phyloP scores from a whole-genome alignment of 2,113 vertebrate genomes.

The Onychostoma macrolepis region DNA sequence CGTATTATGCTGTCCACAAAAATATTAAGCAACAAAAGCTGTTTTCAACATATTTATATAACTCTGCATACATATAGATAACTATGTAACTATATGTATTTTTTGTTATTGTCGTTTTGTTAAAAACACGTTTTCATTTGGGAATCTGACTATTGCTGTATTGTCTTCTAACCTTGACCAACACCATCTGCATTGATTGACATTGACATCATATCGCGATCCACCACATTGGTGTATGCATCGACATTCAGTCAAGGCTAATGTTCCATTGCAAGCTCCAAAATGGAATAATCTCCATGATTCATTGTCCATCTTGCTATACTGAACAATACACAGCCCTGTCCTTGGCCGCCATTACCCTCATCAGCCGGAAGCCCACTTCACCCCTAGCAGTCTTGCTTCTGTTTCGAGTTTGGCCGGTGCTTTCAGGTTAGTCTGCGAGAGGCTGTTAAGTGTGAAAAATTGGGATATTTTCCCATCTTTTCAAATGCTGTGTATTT shows the following conservation, averaged over 20 bases:
- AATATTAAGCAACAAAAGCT: too few relatives aligned
- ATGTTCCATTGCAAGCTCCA: neutral
- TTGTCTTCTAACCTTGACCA: neutral
- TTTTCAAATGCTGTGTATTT: constrained; percentile 51
- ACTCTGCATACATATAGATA: too few relatives aligned
- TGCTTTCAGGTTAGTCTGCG: neutral
- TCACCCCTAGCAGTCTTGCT: constrained; percentile 13
- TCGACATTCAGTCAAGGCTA: neutral
- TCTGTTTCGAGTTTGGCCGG: neutral
- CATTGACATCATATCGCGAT: neutral
- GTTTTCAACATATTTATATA: too few relatives aligned
- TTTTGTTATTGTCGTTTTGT: too few relatives aligned
- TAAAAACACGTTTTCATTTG: neutral
- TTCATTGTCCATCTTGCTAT: neutral
- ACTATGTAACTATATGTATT: too few relatives aligned
- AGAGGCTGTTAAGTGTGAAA: constrained; percentile 9
- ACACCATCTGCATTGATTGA: neutral
- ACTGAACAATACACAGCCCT: neutral
- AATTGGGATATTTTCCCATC: constrained; percentile 9
- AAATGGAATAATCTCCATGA: neutral
- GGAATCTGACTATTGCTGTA: too few relatives aligned
- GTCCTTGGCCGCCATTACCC: neutral
- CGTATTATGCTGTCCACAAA: too few relatives aligned
- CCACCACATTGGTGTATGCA: neutral
- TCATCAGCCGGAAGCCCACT: neutral